These are phyloP conservation scores for Callospermophilus lateralis DNA, from an alignment of 2,113 vertebrate species.

Conservation along the genomic window DNA sequence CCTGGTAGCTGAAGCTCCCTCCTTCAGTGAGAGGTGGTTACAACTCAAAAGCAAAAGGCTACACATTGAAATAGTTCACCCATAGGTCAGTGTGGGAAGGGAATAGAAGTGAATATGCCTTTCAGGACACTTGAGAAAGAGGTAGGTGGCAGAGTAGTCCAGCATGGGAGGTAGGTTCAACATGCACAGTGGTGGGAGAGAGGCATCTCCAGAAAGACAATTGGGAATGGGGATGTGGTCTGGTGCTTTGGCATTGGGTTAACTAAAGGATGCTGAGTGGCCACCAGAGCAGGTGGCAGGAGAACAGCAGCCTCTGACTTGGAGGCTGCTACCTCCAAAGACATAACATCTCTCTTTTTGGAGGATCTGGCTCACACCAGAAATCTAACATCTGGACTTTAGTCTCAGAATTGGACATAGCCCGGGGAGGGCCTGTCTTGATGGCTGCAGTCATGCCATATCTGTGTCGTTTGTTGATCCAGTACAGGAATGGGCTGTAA, in stretches of 20 bases:
- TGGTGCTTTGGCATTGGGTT: not conserved
- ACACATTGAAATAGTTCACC: slow-evolving; percentile 41
- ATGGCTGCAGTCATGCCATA: slow-evolving; percentile 66
- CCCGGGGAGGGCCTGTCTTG: slow-evolving; percentile 14
- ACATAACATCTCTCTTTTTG: not conserved
- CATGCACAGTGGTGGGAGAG: slow-evolving; percentile 61
- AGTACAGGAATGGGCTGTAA: slow-evolving; percentile 80
- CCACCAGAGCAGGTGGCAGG: not conserved
- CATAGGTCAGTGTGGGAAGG: slow-evolving; percentile 65
- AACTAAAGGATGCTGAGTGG: not conserved
- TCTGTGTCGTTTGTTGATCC: slow-evolving; percentile 73
- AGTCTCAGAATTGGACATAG: slow-evolving; percentile 24
- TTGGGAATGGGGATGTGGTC: not conserved
- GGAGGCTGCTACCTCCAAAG: not conserved
- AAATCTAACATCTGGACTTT: no score
- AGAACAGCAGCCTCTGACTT: not conserved
- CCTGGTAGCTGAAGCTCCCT: not conserved
- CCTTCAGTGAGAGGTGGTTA: slow-evolving; percentile 37
- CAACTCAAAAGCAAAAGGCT: slow-evolving; percentile 71
- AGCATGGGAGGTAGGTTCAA: slow-evolving; percentile 72
- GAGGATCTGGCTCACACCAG: no score
- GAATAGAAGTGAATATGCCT: slow-evolving; percentile 70
- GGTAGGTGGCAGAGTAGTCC: slow-evolving; percentile 82
- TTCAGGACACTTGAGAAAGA: slow-evolving; percentile 67
- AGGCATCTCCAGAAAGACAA: slow-evolving; percentile 80